A percentile compares a stretch with the other conserved stretches of the same genome.
Conservation (phyloP, 2,113 vertebrate species). For the Tupaia tana region DNA sequence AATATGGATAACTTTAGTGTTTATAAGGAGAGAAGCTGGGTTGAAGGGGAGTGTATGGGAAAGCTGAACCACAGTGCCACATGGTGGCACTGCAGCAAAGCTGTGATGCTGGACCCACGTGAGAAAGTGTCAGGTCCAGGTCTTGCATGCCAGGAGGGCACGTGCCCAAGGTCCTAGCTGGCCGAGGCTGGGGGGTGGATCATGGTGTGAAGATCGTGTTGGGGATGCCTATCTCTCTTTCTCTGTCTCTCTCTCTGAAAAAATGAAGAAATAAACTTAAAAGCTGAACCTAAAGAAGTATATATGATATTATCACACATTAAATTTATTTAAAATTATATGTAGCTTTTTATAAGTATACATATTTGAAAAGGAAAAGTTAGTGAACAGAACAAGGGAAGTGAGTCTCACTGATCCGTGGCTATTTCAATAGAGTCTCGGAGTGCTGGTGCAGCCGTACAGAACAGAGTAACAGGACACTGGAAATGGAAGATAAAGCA, state of each 20-base stretch:
- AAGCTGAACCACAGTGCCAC: neutral
- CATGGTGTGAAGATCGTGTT: too few relatives aligned
- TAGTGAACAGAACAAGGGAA: slow-evolving; percentile 31
- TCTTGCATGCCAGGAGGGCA: too few relatives aligned
- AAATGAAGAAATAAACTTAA: neutral
- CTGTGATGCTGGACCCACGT: too few relatives aligned
- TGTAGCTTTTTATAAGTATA: neutral
- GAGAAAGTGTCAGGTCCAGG: too few relatives aligned
- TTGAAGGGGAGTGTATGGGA: neutral
- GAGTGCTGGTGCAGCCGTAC: neutral
- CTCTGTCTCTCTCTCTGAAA: too few relatives aligned
- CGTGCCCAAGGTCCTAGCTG: too few relatives aligned
- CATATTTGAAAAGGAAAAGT: slow-evolving; percentile 57
- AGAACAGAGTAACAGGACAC: neutral
- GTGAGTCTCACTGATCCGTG: slow-evolving; percentile 36
- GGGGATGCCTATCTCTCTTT: too few relatives aligned
- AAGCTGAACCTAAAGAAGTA: slow-evolving; percentile 9
- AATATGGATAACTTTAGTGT: neutral
- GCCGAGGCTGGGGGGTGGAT: too few relatives aligned
- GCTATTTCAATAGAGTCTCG: neutral
- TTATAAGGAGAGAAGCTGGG: neutral
- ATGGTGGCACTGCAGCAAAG: too few relatives aligned
- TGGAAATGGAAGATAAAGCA: slow-evolving; percentile 40
- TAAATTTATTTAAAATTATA: slow-evolving; percentile 40
- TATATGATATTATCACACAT: neutral